Conservation (phyloP, 2,888 invertebrate genomes). For the Hemithea aestivaria region DNA sequence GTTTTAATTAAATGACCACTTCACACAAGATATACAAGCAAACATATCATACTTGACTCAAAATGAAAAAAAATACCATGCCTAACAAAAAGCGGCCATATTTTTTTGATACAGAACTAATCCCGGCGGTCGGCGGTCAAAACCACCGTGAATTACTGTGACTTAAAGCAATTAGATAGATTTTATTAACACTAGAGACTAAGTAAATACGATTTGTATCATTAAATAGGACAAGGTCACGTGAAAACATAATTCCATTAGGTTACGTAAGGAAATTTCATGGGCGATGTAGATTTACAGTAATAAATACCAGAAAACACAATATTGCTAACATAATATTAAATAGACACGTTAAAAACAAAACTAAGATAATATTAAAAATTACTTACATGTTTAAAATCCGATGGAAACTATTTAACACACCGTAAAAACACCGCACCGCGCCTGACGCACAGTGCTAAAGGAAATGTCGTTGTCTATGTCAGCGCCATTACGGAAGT, state of each 20-base stretch:
- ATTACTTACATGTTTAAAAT: constrained; percentile 70
- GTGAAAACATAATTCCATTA: constrained; percentile 70
- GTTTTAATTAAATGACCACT: constrained; percentile 7
- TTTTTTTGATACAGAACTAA: constrained; percentile 22
- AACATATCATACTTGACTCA: no score
- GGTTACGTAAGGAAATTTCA: constrained; percentile 66
- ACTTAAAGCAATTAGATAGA: not conserved
- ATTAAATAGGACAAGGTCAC: constrained; percentile 67
- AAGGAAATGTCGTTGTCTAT: constrained; percentile 59
- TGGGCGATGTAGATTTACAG: constrained; percentile 5
- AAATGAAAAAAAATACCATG: not conserved
- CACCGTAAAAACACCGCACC: constrained; percentile 68
- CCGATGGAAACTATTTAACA: constrained; percentile 59
- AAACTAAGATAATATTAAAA: constrained; percentile 5
- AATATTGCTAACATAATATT: not conserved
- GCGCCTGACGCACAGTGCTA: constrained; percentile 71
- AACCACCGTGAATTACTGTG: not conserved
- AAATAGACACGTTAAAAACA: not conserved
- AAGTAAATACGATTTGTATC: not conserved
- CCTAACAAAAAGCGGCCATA: constrained; percentile 1
- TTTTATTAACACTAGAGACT: no score
- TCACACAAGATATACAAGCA: no score
- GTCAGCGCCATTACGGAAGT: constrained; percentile 62
- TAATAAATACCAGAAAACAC: not conserved
- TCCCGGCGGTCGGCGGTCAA: not conserved